Base-by-base conservation (phyloP, 1,140 invertebrate species). In the Cotesia chilonis region DNA sequence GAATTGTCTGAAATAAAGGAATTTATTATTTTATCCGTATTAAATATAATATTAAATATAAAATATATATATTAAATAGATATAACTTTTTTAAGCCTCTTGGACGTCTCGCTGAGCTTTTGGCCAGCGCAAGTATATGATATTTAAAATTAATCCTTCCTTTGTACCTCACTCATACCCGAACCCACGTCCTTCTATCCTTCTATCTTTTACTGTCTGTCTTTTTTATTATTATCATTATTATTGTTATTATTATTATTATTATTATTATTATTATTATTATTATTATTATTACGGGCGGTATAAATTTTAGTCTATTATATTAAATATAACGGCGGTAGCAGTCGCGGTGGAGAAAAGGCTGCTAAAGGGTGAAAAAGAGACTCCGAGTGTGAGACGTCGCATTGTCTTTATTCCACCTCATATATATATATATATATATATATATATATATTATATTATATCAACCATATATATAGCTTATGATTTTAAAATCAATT, bases 111-210 rank as follows among this genome's bases (percentile, higher is more conserved):
- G 68, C 57, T 55, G 59, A 57, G 73, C 76, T 81, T 81, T 82
- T 74, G 77, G 75, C 47, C 63, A 52, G 36, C 41, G 61, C 70
- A 55, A 64, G 38, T 81, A 82, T 82, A 83, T 78, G 80, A 85
- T 87, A 85, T 86, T 87, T 85, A 85, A 85, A 86, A 86, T 87
- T 85, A 86, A 87, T 86, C 84, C 84, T 80, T 84, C 83, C 82
- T 87, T 87, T 85, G 84, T 86, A 80, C 77, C 74, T 47, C 41
- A 47, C 41, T 47, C 41, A 47, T 47, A 47, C 41, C 41, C 41
- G 6, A 47, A 47, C 41, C 41, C 41, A 47, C 41, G 10, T 47
- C 41, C 41, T 47, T 70, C 35, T 64, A 17, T 20, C 51, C 41
- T 47, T 70, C 35, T 64, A 17, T 20, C 51, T 12, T 37, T 57